phyloP scores from a whole-genome alignment of 2,888 invertebrate species.

The Caenorhabditis sulstoni region DNA sequence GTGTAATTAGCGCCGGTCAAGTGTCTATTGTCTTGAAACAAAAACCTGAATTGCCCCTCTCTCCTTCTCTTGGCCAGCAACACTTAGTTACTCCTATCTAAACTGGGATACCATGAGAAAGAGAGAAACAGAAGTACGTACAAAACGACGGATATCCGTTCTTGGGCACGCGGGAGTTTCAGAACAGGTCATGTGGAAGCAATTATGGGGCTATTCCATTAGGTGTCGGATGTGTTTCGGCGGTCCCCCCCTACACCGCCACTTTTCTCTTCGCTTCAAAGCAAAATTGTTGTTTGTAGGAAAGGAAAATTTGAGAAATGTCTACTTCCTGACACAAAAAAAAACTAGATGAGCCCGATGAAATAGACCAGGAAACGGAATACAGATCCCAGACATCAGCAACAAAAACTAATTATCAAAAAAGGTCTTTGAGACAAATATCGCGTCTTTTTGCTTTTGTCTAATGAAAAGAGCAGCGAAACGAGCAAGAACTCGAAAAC shows the following conservation, averaged over 20 bases:
- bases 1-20: conserved; percentile 15
- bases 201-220: conserved; percentile 49
- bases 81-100: not conserved
- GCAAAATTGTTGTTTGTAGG: too few relatives aligned
- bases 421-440: too few relatives aligned
- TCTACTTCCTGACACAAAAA: too few relatives aligned
- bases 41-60: conserved; percentile 39
- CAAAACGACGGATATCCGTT: conserved; percentile 40
- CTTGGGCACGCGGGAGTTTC: conserved; percentile 12
- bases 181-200: conserved; percentile 57
- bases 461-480: conserved; percentile 9
- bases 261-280: conserved; percentile 4
- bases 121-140: not conserved
- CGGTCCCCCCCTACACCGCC: not conserved
- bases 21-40: conserved; percentile 25
- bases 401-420: not conserved
- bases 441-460: too few relatives aligned
- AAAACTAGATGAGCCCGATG: too few relatives aligned
- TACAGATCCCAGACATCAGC: conserved; percentile 15
- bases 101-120: not conserved
- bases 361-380: conserved; percentile 1
- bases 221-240: conserved; percentile 10
- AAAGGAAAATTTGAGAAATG: too few relatives aligned
- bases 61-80: conserved; percentile 9
- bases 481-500: conserved; percentile 21